A percentile compares a stretch with the other conserved stretches of the same genome.
Evolutionary conservation across 2,113 vertebrate species (phyloP).

Genomic region (Pica pica): DNA sequence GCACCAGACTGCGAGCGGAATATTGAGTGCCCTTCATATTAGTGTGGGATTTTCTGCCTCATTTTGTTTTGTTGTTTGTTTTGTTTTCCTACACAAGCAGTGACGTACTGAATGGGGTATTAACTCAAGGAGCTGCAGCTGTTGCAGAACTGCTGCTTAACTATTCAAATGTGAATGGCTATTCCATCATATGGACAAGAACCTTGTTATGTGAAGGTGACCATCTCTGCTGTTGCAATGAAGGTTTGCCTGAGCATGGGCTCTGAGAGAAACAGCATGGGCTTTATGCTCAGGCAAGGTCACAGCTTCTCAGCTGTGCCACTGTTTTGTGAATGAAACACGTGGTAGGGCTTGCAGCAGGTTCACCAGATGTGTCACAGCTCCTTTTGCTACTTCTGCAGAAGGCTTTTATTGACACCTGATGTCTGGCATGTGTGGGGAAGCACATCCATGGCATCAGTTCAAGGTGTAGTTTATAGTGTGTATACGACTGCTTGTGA

Average conservation of each 20-base stretch:
- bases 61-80: not conserved
- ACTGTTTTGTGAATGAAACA: not conserved
- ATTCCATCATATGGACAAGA: not conserved
- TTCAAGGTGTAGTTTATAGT: not conserved
- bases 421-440: not conserved
- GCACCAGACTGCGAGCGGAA: not conserved
- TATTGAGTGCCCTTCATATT: not conserved
- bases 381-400: not conserved
- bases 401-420: not conserved
- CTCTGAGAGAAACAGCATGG: not conserved
- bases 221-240: not conserved
- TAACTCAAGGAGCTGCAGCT: not conserved
- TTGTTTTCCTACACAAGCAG: not conserved
- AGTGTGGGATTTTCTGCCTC: fast-evolving
- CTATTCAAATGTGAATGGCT: not conserved
- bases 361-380: not conserved
- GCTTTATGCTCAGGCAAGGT: not conserved
- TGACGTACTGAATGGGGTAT: not conserved
- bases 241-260: not conserved
- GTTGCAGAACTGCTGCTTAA: not conserved
- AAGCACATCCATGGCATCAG: not conserved
- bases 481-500: not conserved
- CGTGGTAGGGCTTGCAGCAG: not conserved
- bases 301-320: not conserved
- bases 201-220: fast-evolving